Conservation (phyloP, 1,140 invertebrate genomes). For the Oscheius sp. region DNA sequence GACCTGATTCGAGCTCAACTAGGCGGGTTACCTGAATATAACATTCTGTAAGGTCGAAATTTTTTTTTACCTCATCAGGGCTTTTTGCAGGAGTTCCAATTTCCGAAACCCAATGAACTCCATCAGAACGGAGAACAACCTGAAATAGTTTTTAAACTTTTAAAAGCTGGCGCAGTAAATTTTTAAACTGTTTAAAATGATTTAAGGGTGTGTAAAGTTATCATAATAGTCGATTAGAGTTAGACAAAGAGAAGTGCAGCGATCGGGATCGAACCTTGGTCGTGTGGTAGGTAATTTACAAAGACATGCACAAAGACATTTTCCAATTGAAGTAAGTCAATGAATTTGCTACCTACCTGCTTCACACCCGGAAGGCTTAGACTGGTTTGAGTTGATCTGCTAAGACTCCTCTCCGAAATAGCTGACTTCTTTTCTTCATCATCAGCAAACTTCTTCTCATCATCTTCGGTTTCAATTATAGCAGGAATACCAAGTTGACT, state of each 20-base stretch:
- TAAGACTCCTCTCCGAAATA: constrained; percentile 22
- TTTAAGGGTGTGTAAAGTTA: neutral
- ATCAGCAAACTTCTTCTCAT: no score
- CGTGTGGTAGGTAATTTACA: no score
- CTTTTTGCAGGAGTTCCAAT: constrained; percentile 2
- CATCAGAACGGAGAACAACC: constrained; percentile 33
- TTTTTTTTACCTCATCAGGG: constrained; percentile 23
- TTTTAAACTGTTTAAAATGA: no score
- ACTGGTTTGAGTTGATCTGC: constrained; percentile 39
- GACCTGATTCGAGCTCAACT: constrained; percentile 24
- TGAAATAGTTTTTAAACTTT: neutral
- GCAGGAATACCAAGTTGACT: constrained; percentile 1
- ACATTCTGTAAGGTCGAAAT: neutral
- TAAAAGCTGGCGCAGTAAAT: neutral
- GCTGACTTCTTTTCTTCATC: constrained; percentile 20
- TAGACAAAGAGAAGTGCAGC: no score
- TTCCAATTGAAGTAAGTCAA: neutral
- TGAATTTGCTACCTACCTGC: constrained; percentile 3
- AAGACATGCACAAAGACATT: neutral
- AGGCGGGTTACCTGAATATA: constrained; percentile 22
- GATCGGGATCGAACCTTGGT: no score
- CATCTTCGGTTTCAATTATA: neutral
- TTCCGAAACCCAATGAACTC: constrained; percentile 30
- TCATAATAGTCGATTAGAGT: no score
- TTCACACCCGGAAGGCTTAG: constrained; percentile 35